These are phyloP conservation scores for Cochlearius cochlearius DNA, from an alignment of 2,113 vertebrate species.

Conservation along the genomic window DNA sequence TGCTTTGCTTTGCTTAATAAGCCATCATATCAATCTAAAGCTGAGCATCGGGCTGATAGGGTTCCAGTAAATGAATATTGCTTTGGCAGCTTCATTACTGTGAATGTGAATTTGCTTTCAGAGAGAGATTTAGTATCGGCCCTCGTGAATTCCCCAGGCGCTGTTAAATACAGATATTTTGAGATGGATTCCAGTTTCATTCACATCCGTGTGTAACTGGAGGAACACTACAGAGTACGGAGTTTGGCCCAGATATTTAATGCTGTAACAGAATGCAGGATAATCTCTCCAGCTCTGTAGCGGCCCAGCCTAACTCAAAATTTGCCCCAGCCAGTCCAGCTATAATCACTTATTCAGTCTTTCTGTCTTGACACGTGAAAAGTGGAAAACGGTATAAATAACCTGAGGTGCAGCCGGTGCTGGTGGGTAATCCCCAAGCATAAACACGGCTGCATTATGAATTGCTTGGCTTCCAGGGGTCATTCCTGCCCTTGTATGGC, in stretches of 20 bases:
- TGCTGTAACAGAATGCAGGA: not conserved
- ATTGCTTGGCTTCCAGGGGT: constrained; percentile 11
- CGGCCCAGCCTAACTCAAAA: not conserved
- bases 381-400: not conserved
- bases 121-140: constrained; percentile 24
- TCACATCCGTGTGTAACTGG: not conserved
- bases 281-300: not conserved
- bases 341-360: not conserved
- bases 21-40: constrained; percentile 42
- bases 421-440: not conserved
- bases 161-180: constrained; percentile 13
- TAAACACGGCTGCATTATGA: not conserved
- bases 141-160: not conserved
- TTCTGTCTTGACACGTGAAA: not conserved
- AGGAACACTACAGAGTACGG: not conserved
- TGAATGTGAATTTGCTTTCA: constrained; percentile 3
- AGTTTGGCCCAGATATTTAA: not conserved
- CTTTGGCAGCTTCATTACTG: constrained; percentile 29
- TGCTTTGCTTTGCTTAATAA: constrained; percentile 54
- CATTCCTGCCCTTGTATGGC: constrained; percentile 36
- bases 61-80: constrained; percentile 47
- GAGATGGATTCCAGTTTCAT: constrained; percentile 26
- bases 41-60: constrained; percentile 20
- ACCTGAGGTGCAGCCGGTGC: not conserved
- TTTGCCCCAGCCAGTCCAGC: not conserved